Evolutionary conservation across 2,888 invertebrate species (phyloP), one percentile per base, ranked within the genome.

Genomic region (Drosophila kokeensis): DNA sequence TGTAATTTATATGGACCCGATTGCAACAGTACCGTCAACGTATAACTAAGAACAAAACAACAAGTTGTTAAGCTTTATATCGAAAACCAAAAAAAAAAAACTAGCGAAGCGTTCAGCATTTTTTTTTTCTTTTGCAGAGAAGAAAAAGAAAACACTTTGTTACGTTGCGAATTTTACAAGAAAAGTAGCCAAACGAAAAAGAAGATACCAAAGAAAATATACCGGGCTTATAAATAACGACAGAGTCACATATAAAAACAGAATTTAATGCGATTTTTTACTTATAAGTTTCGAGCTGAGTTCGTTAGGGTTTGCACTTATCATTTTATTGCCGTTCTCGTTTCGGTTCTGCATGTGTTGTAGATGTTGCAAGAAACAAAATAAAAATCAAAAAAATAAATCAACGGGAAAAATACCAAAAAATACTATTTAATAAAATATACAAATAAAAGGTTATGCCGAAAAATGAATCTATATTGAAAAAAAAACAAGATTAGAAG

Each of bases 281-380:
- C 32, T 52, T 32, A 42, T 60, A 59, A 48, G 55, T 78, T 69
- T 63, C 40, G 42, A 61, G 53, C 57, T 87, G 64, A 73, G 49
- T 82, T 70, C 66, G 53, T 69, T 81, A 83, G 15, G 50, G 60
- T 60, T 81, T 78, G 85, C 82, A 83, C 70, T 62, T 61, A 11
- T 68, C 68, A n/a, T 52, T 32, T 49, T 24, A 24, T 24, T 15
- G 45, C 4, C 21, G 8, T 32, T 66, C 32, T 65, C 30, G 42
- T 67, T 84, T 82, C 69, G 69, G 71, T 87, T 81, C 21, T 65
- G 69, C 62, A 71, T 66, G 57, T 76, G 65, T 70, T 79, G 83
- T 84, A 87, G 82, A 82, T 82, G 75, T 82, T 84, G 79, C 68
- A 65, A 68, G 53, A 61, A 59, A 36, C n/a, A 36, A 42, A 38